These are phyloP conservation scores for Drosophila niveifrons DNA, from an alignment of 2,888 invertebrate genomes.

Conservation along the genomic window DNA sequence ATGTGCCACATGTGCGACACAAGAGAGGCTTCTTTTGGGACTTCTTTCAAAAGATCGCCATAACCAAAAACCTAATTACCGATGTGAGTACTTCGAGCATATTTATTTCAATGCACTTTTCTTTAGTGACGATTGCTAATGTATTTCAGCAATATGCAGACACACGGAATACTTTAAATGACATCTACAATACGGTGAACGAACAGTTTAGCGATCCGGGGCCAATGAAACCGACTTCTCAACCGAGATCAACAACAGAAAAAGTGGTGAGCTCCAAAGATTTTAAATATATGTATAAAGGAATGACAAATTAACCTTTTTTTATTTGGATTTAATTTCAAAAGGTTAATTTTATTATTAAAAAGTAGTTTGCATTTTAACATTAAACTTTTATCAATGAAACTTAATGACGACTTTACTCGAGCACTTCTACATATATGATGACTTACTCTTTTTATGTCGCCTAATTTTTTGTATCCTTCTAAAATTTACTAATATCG, in stretches of 20 bases:
- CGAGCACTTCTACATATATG: too few relatives aligned
- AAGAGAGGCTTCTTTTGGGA: constrained; percentile 83
- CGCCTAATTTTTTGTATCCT: too few relatives aligned
- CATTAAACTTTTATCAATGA: too few relatives aligned
- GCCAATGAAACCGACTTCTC: constrained; percentile 73
- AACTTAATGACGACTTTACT: too few relatives aligned
- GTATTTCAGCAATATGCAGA: constrained; percentile 84
- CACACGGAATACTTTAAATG: constrained; percentile 80
- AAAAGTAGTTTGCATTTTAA: too few relatives aligned
- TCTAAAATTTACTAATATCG: too few relatives aligned
- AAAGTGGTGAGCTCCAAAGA: constrained; percentile 65
- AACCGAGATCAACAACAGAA: constrained; percentile 61
- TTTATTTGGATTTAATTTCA: too few relatives aligned
- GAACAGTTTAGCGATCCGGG: constrained; percentile 84
- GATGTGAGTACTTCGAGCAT: constrained; percentile 77
- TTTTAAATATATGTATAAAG: too few relatives aligned
- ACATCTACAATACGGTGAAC: constrained; percentile 82
- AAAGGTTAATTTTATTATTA: too few relatives aligned
- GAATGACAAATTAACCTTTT: too few relatives aligned
- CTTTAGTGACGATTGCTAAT: not conserved
- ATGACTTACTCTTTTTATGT: too few relatives aligned
- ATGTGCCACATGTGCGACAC: constrained; percentile 64
- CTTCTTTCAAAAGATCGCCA: constrained; percentile 82
- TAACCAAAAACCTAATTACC: constrained; percentile 81
- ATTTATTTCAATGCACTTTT: not conserved